Evolutionary conservation across 92 coral and sea anemone genomes (phyloP).

Genomic region (Scolanthus callimorphus): DNA sequence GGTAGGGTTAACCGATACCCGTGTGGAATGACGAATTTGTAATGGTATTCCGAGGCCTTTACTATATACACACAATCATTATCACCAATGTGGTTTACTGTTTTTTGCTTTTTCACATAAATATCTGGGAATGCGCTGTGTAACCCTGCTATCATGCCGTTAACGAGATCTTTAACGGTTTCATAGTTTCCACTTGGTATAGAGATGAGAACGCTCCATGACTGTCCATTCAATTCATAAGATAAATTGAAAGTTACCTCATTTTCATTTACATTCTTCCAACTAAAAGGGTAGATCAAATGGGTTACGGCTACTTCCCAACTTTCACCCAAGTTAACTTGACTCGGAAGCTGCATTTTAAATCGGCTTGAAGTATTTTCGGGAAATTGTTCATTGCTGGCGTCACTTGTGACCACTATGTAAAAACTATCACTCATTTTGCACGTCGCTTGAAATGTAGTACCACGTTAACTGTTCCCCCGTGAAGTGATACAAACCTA

Average conservation of each 20-base stretch:
- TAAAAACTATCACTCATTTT: slow-evolving; percentile 17
- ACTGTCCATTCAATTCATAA: slow-evolving; percentile 1
- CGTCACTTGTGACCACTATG: slow-evolving; percentile 16
- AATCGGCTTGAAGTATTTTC: slow-evolving; percentile 3
- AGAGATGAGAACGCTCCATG: too few relatives aligned
- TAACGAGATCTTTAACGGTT: not conserved
- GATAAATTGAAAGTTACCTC: too few relatives aligned
- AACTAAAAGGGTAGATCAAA: slow-evolving; percentile 17
- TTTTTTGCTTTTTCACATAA: slow-evolving; percentile 2
- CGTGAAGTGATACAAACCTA: not conserved
- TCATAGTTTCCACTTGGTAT: slow-evolving; percentile 5
- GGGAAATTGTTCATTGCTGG: slow-evolving; percentile 1
- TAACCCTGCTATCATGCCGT: not conserved
- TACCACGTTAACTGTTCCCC: not conserved
- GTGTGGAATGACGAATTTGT: slow-evolving; percentile 4
- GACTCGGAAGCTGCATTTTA: slow-evolving; percentile 3
- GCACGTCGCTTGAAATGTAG: not conserved
- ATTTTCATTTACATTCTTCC: slow-evolving; percentile 12
- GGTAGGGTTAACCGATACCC: not conserved
- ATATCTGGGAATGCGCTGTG: not conserved
- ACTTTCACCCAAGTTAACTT: slow-evolving; percentile 2
- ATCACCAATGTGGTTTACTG: not conserved
- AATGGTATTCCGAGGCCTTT: too few relatives aligned
- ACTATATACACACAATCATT: too few relatives aligned
- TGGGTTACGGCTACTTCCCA: slow-evolving; percentile 19